Evolutionary conservation across 2,797 vertebrate species (phyloP).

Genomic region (Malacoraja senta): DNA sequence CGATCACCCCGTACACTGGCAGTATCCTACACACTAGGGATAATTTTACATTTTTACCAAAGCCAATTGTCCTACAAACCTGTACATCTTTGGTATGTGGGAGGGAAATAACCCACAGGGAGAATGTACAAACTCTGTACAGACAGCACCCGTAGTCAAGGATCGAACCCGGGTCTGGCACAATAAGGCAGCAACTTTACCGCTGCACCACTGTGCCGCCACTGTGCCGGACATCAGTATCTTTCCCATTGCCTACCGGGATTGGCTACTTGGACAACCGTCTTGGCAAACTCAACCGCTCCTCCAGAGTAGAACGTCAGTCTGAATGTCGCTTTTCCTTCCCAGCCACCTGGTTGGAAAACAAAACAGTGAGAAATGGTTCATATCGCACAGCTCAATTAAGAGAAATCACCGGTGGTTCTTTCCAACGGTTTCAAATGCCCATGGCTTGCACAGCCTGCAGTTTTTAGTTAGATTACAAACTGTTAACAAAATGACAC

Average conservation of each 20-base stretch:
- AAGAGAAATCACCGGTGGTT: neutral
- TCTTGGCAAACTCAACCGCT: neutral
- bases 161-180: too few relatives aligned
- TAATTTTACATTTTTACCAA: too few relatives aligned
- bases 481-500: neutral
- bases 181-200: too few relatives aligned
- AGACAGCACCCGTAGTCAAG: too few relatives aligned
- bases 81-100: too few relatives aligned
- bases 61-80: too few relatives aligned
- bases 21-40: too few relatives aligned
- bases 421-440: neutral
- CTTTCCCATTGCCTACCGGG: neutral
- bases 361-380: neutral
- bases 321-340: slow-evolving; percentile 24
- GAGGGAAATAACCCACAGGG: too few relatives aligned
- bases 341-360: slow-evolving; percentile 27
- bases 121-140: too few relatives aligned
- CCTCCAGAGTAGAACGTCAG: slow-evolving; percentile 4
- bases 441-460: neutral
- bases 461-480: neutral
- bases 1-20: too few relatives aligned
- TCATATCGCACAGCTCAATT: neutral
- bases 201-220: too few relatives aligned
- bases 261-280: neutral
- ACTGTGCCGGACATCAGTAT: too few relatives aligned